Base-by-base conservation (phyloP, 1,140 invertebrate genomes). In the Aphelinus atriplicis region DNA sequence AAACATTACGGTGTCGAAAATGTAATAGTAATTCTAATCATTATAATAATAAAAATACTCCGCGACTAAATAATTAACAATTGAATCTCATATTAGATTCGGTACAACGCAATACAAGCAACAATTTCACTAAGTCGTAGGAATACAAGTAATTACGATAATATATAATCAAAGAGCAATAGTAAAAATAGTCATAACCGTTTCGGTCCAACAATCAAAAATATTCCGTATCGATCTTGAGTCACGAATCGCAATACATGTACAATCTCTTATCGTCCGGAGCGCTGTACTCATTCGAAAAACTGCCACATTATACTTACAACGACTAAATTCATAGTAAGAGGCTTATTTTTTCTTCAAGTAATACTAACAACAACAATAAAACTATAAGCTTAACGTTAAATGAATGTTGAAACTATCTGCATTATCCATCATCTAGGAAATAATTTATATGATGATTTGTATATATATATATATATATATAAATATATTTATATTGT, bases 11-110 rank as follows among this genome's bases (percentile, higher is more conserved):
- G 46, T 75, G 68, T 75, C 62, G 67, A 75, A 65, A 71, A 71
- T 75, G 71, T 61, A 56, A 67, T 67, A 63, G 60, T 74, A 74
- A 74, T 68, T 62, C 67, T 51, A 67, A 62, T 53, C 67, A 73
- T 68, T 55, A 72, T 63, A 57, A 66, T 73, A 61, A 71, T 75
- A 75, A 75, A 53, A 75, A 75, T 75, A 75, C 55, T 75, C 71
- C 62, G 56, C 61, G 50, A 65, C 43, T 71, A 75, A 63, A 66
- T 75, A 70, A 66, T 75, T 75, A 75, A 75, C 67, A 75, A 71
- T 71, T 67, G 58, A 74, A 75, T 58, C 57, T 65, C 6, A 75
- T 0, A 42, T 6, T 26, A 65, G 6, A 9, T 71, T 71, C 46
- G 53, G 43, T 47, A 71, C 5, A 65, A 66, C 68, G 62, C 68